Evolutionary conservation across 2,888 invertebrate genomes (phyloP), one percentile per base, ranked within the genome.

Genomic region (Hermaeophaga mercurialis): DNA sequence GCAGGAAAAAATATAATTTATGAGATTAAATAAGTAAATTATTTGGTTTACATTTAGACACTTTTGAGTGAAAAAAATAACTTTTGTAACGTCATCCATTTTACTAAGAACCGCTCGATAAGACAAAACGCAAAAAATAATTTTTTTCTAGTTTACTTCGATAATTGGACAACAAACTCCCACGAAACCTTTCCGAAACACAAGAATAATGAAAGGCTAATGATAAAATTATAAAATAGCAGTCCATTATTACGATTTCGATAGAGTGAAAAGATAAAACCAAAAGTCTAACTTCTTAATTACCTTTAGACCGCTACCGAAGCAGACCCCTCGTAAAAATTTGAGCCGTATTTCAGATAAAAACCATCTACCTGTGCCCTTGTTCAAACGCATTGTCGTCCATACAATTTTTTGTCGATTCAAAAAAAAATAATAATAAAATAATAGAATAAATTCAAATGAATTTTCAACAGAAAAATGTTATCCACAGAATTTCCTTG

Each of bases 221-320:
- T 58, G 58, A 62, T 45, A 56, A 48, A 62, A 59, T 62, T 59
- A 62, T 59, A 56, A 58, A 62, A 62, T 59, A 56, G 59, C 58
- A 54, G 59, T 54, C 58, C 59, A 59, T 61, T 61, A 61, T 52
- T 56, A 54, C 54, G 55, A 49, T 59, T 52, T 57, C 57, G 62
- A 62, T 62, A 57, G 62, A 59, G 62, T 59, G 62, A 56, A 47
- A 41, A 59, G 62, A 62, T 62, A 62, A n/a, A 62, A 55, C 26
- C 48, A 39, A 59, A 55, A 57, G 52, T 55, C 52, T 52, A 62
- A 60, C 62, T 60, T 62, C 62, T 62, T 62, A 62, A 62, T 62
- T 62, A 62, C 60, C 62, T 56, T 45, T 38, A 41, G 44, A 47
- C 59, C 43, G 58, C 62, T 58, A 59, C 62, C 58, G 58, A 58